Conservation (phyloP, 2,797 vertebrate species). For the Clarias pachynema region DNA sequence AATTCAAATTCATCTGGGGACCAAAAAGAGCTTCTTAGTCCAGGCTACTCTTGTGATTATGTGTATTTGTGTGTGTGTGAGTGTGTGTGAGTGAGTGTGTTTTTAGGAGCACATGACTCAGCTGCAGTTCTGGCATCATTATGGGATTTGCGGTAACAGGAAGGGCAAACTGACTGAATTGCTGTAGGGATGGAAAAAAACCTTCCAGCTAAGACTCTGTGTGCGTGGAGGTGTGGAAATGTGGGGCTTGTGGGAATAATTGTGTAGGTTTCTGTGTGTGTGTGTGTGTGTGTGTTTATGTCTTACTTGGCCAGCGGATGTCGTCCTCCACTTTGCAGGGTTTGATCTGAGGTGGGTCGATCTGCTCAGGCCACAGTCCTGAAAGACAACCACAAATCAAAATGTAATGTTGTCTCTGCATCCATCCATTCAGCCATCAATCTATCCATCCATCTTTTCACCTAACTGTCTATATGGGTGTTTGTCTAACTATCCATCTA, state of each 20-base stretch:
- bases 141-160: constrained; percentile 54
- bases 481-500: not conserved
- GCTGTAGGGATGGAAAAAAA: constrained; percentile 51
- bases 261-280: constrained; percentile 14
- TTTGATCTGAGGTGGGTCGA: constrained; percentile 76
- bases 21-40: not conserved
- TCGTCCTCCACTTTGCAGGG: constrained; percentile 84
- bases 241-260: not conserved
- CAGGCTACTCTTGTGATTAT: constrained; percentile 7
- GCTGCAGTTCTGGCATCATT: constrained; percentile 46
- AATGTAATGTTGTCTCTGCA: not conserved
- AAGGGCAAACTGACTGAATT: constrained; percentile 48
- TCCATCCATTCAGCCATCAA: not conserved
- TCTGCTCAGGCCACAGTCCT: constrained; percentile 80
- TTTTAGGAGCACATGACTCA: constrained; percentile 42
- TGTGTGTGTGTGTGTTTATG: constrained; percentile 31
- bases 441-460: not conserved
- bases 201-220: constrained; percentile 29
- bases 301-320: constrained; percentile 80
- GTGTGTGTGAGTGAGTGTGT: constrained; percentile 35
- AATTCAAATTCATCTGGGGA: not conserved
- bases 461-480: not conserved
- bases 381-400: constrained; percentile 47
- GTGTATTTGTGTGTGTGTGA: constrained; percentile 26
- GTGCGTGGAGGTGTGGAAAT: constrained; percentile 28